Base-by-base conservation (phyloP, 30 jellyfish, hydroid and myxozoan species). In the Aurelia sp. region DNA sequence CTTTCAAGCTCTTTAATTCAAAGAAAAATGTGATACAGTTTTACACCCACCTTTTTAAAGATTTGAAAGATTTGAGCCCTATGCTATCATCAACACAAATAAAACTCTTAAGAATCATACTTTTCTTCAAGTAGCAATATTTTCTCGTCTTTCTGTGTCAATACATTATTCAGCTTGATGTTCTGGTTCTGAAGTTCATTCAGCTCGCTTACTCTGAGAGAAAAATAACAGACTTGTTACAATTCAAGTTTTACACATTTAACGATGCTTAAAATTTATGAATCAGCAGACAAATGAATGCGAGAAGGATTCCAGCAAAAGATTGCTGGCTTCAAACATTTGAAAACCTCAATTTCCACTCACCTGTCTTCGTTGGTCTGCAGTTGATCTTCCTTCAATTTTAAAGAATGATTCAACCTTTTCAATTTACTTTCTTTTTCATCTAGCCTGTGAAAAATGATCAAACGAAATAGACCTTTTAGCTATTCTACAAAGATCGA, bases 331-430 rank as follows among this genome's bases (percentile, higher is more conserved):
- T 41, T 41, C 52, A 41, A 41, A 41, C 44, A 35, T 4, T 35
- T 35, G 44, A 35, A 35, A 35, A 4, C 12, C 3, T 44, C 55
- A 44, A 3, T 8, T 44, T 44, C 55, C 11, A 55, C 87, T n/a
- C 72, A 93, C 98, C 82, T 94, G 31, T 76, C 84, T 70, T 94
- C 99, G 47, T 69, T 52, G 19, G 61, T 24, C 10, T 81, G 72
- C 65, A 94, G 66, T 48, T 94, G 94, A 16, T 84, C 99, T 17
- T 94, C 99, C 44, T 83, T 81, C 61, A 85, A 24, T 62, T 89
- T 94, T 72, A 94, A 62, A 10, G 93, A 81, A 51, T 94, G 97
- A 18, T 22, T 85, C 48, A 94, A 64, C 58, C 91, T 78, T 72
- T 83, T 94, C 19, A 84, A 44, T 30, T 89, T 80, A 65, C 87